Base-by-base conservation (phyloP, 1,140 invertebrate species). In the Protaetia brevitarsis region DNA sequence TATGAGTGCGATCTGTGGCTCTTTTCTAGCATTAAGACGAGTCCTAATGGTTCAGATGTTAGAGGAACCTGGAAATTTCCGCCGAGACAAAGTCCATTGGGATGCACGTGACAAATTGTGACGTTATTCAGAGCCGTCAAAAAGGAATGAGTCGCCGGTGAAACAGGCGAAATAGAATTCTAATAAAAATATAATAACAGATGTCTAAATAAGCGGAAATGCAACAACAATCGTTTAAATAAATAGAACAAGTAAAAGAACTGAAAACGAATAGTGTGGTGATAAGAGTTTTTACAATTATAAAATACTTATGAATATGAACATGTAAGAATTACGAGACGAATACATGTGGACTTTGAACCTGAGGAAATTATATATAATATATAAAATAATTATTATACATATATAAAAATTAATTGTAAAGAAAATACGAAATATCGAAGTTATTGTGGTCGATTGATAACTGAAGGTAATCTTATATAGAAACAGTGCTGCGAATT, bases 61-160 rank as follows among this genome's bases (percentile, higher is more conserved):
- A 74, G 74, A 69, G 71, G 71, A 63, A 76, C 72, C 63, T 76
- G 73, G 74, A 73, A 71, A 69, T 76, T 76, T 67, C 74, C 74
- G 62, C 66, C 68, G 29, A 69, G 71, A 66, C 68, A 71, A 65
- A 68, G 64, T 61, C 64, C 69, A 68, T 64, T 71, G 69, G 67
- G 69, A 65, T 66, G 63, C 51, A 36, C 63, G 27, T 65, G 51
- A 65, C 37, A 23, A 13, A 16, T 51, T 51, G 41, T 51, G 41
- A 51, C 41, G 26, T 51, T 51, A 23, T 51, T 51, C 41, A 51
- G 26, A 51, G 26, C 19, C 41, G 1, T 51, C 41, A 2, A 23
- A 51, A 51, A 19, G 41, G 41, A 51, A 6, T 23, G 26, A 23
- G 26, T 16, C 41, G 13, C 41, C 21, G 19, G 26, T 23, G 41